Evolutionary conservation across 2,113 vertebrate species (phyloP).

Genomic region (Macquaria australasica): DNA sequence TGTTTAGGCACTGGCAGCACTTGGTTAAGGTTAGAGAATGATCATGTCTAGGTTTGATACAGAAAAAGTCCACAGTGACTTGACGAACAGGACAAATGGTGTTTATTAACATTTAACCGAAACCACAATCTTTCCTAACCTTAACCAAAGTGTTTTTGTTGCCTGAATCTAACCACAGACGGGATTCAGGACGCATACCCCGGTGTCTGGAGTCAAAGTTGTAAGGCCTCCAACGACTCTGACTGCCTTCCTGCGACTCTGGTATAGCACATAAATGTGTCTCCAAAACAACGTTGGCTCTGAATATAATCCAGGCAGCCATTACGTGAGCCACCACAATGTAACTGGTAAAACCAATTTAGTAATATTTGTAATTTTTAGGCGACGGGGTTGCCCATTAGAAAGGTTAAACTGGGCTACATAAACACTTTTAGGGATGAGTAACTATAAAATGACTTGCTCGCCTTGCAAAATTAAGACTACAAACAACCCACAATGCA

Average conservation of each 20-base stretch:
- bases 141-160: too few relatives aligned
- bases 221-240: background rate
- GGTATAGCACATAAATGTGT: background rate
- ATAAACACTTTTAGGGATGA: background rate
- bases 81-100: too few relatives aligned
- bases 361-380: background rate
- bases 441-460: background rate
- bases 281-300: background rate
- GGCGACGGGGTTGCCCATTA: background rate
- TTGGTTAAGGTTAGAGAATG: background rate
- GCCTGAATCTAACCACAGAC: too few relatives aligned
- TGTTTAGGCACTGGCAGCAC: too few relatives aligned
- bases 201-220: background rate
- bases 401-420: background rate
- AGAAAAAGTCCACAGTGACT: background rate
- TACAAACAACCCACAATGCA: slow-evolving; percentile 1
- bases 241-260: background rate
- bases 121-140: too few relatives aligned
- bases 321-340: background rate
- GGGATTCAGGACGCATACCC: too few relatives aligned
- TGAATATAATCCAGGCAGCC: background rate
- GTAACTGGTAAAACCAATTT: background rate
- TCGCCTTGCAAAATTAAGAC: background rate
- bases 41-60: background rate
- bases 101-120: too few relatives aligned